Percentiles rank a stretch among this genome's conserved stretches.
These are phyloP conservation scores for Gyrodactylus salaris DNA, from an alignment of 1,140 invertebrate genomes.

Conservation along the genomic window DNA sequence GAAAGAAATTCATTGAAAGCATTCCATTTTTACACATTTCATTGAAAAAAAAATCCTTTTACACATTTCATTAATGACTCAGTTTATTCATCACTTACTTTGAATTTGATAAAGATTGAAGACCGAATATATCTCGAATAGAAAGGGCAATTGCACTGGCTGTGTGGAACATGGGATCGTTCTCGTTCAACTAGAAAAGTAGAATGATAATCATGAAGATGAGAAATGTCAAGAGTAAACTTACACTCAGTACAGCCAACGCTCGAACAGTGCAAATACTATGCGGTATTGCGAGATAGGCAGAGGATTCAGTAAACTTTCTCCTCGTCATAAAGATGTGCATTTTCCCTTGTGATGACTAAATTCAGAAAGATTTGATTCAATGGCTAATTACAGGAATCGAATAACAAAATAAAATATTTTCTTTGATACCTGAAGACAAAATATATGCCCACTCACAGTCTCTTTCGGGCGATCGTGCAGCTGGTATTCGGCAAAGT, in stretches of 20 bases:
- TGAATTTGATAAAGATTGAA: not conserved
- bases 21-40: not conserved
- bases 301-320: not conserved
- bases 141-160: not conserved
- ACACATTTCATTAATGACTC: too few species aligned
- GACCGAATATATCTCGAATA: not conserved
- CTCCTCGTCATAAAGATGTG: not conserved
- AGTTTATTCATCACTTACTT: too few species aligned
- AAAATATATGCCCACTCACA: too few species aligned
- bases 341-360: not conserved
- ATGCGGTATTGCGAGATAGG: not conserved
- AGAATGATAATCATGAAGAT: too few species aligned
- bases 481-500: slow-evolving; percentile 1
- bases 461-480: not conserved
- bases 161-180: not conserved
- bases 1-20: not conserved
- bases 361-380: not conserved
- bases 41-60: not conserved
- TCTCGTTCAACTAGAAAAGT: too few species aligned
- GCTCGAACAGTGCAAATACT: not conserved
- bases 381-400: too few species aligned
- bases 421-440: too few species aligned
- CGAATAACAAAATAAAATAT: too few species aligned
- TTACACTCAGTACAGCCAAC: not conserved
- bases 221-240: not conserved